Conservation (phyloP, 2,113 vertebrate genomes). For the Hippocampus barbouri region DNA sequence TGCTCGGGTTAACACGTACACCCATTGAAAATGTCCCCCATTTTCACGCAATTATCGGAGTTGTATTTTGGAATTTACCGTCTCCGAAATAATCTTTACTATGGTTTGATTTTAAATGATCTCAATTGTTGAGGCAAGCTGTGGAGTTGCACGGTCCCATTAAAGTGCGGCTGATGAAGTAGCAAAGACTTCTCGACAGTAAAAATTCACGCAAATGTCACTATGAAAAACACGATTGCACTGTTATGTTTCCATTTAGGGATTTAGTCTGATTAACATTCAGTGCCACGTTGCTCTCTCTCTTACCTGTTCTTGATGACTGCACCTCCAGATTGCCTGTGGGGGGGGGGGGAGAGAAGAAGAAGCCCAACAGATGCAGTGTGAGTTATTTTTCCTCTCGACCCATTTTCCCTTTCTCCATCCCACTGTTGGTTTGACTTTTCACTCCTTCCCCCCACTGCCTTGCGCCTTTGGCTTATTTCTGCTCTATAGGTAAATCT, state of each 20-base stretch:
- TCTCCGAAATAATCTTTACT: background rate
- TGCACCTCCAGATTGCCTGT: conserved; percentile 72
- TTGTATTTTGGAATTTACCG: background rate
- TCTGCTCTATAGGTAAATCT: background rate
- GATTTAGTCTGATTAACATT: conserved; percentile 59
- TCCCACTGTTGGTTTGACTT: conserved; percentile 15
- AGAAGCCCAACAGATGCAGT: conserved; percentile 38
- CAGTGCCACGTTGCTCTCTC: conserved; percentile 38
- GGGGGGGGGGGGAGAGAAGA: conserved; percentile 37
- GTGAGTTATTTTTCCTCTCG: conserved; percentile 60
- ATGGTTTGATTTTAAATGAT: background rate
- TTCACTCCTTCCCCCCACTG: conserved; percentile 21
- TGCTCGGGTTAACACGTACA: background rate
- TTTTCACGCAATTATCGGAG: background rate
- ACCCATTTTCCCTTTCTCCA: conserved; percentile 13
- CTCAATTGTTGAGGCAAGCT: conserved; percentile 3
- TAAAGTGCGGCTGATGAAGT: conserved; percentile 43
- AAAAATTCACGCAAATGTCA: conserved; percentile 14
- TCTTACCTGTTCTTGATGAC: conserved; percentile 72
- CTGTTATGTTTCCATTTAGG: conserved; percentile 21
- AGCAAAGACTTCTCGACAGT: conserved; percentile 19
- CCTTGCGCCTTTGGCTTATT: background rate
- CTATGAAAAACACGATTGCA: conserved; percentile 17
- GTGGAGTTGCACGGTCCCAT: conserved; percentile 32
- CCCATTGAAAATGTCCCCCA: background rate